phyloP scores from a whole-genome alignment of 2,113 vertebrate genomes.

The Petaurus breviceps region DNA sequence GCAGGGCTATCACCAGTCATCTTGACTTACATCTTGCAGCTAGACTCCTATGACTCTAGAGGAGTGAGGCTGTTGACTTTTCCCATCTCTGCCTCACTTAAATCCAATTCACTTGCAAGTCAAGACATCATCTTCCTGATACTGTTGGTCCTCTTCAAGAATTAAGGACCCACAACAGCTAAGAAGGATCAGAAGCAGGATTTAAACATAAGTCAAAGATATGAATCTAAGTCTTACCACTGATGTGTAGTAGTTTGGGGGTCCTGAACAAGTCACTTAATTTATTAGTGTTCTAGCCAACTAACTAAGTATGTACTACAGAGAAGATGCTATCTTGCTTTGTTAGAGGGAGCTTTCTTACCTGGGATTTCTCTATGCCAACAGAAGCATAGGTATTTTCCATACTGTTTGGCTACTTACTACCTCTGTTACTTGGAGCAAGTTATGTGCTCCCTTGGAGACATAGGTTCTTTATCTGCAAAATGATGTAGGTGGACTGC shows the following conservation, averaged over 20 bases:
- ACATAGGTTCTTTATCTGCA: neutral
- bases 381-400: neutral
- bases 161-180: neutral
- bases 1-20: too few relatives aligned
- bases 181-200: neutral
- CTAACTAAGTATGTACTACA: neutral
- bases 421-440: neutral
- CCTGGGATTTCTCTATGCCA: neutral
- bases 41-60: too few relatives aligned
- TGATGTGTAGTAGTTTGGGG: neutral
- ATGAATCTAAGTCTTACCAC: neutral
- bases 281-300: neutral
- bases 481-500: neutral
- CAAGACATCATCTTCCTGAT: too few relatives aligned
- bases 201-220: neutral
- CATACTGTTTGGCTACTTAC: neutral
- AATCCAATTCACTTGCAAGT: too few relatives aligned
- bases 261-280: neutral
- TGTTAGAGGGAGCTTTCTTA: neutral
- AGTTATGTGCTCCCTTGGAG: neutral
- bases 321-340: neutral
- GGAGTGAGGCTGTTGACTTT: too few relatives aligned
- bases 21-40: too few relatives aligned
- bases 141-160: too few relatives aligned
- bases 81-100: too few relatives aligned